These are phyloP conservation scores for Diaphora mendica DNA, from an alignment of 2,888 invertebrate genomes.

Conservation along the genomic window DNA sequence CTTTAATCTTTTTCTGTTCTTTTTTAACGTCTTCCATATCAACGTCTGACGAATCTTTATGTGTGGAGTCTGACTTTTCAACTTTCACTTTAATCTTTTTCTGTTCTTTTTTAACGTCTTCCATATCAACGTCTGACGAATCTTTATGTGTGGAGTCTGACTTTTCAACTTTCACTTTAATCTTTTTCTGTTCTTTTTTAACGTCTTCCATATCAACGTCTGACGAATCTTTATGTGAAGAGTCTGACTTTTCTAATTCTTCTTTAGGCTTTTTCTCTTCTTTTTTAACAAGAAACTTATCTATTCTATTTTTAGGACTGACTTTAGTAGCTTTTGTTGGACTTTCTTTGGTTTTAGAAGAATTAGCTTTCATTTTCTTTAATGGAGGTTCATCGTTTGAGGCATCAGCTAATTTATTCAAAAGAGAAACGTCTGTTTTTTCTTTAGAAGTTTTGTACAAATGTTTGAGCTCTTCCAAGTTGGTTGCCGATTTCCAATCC, in stretches of 20 bases:
- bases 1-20: background rate
- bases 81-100: background rate
- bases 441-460: slow-evolving; percentile 90
- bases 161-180: background rate
- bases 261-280: slow-evolving; percentile 11
- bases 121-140: background rate
- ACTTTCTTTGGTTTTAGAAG: slow-evolving; percentile 58
- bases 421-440: slow-evolving; percentile 86
- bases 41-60: background rate
- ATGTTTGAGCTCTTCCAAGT: slow-evolving; percentile 89
- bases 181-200: background rate
- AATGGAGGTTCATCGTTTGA: slow-evolving; percentile 58
- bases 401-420: slow-evolving; percentile 79
- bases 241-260: background rate
- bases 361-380: slow-evolving; percentile 69
- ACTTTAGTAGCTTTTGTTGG: slow-evolving; percentile 44
- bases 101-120: slow-evolving; percentile 29
- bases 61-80: background rate
- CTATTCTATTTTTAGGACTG: slow-evolving; percentile 38
- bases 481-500: slow-evolving; percentile 93
- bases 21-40: slow-evolving; percentile 1
- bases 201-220: slow-evolving; percentile 4
- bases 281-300: slow-evolving; percentile 38
- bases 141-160: background rate
- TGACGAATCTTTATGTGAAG: background rate